Percentiles rank a stretch among this genome's conserved stretches.
These are phyloP conservation scores for Blastobasis adustella DNA, from an alignment of 2,888 invertebrate species.

Conservation along the genomic window DNA sequence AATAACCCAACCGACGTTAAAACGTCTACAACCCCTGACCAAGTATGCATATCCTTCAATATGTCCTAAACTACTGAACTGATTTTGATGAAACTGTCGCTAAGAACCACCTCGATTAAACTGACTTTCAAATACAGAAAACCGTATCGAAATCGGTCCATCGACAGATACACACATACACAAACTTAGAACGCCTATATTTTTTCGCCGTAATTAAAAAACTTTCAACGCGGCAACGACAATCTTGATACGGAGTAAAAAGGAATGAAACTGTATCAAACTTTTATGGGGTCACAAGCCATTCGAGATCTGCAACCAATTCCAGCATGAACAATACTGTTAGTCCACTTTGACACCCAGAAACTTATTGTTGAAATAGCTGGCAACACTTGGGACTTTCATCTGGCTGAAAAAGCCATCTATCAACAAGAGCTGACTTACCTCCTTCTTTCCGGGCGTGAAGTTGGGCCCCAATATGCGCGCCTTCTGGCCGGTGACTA, in stretches of 20 bases:
- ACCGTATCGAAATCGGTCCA: too few relatives aligned
- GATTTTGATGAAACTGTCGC: too few relatives aligned
- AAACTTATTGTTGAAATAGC: conserved; percentile 45
- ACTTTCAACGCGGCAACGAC: not conserved
- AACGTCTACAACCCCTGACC: too few relatives aligned
- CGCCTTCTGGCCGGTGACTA: conserved; percentile 92
- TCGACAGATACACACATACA: too few relatives aligned
- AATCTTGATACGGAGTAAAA: not conserved
- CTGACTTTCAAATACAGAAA: too few relatives aligned
- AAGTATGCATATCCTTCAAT: too few relatives aligned
- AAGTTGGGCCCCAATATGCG: conserved; percentile 99
- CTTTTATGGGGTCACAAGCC: conserved; percentile 52
- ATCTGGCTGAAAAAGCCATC: not conserved
- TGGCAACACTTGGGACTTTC: conserved; percentile 69
- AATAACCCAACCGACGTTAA: too few relatives aligned
- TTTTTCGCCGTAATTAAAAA: too few relatives aligned
- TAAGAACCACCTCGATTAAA: too few relatives aligned
- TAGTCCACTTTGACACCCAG: conserved; percentile 72
- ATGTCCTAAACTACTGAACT: too few relatives aligned
- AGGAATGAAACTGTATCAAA: conserved; percentile 36
- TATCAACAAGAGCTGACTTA: conserved; percentile 12
- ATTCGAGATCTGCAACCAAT: conserved; percentile 49
- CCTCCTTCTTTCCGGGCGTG: conserved; percentile 97
- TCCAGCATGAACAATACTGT: conserved; percentile 55
- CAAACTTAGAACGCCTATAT: too few relatives aligned